Base-by-base conservation (phyloP, 2,797 vertebrate species). In the Leuciscus waleckii region DNA sequence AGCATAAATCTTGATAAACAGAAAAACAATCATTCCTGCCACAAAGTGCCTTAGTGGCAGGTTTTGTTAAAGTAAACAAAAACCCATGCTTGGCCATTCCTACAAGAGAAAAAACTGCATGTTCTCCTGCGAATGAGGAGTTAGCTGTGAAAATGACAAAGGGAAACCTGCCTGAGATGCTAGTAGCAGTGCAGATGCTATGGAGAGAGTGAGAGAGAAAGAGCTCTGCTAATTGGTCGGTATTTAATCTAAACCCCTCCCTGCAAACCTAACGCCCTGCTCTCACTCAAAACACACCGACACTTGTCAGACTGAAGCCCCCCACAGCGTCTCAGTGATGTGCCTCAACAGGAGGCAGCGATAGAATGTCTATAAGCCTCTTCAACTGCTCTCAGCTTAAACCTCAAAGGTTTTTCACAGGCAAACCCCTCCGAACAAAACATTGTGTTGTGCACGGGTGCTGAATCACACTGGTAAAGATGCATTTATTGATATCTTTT, bases 81-180 rank as follows among this genome's bases (percentile, higher is more conserved):
- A 46, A 65, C 21, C 63, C 68, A 54, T 39, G 63, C 41, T 17
- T 37, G n/a, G 10, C 46, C 19, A 63, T 74, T 68, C 3, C 68
- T 41, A 35, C 41, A 54, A 67, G 14, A 69, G 39, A 63, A 81
- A 79, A 67, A 77, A 54, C 37, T 69, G 39, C 39, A 56, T 54
- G 35, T 70, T 17, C 49, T 83, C 69, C 82, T 74, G 43, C 67
- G 65, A 87, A 9, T 85, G 65, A 81, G 82, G 35, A 75, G 85
- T 75, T 79, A 81, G 19, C 46, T 86, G 58, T 68, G 56, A 84
- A 65, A 39, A 69, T 23, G 70, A 83, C 81, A 85, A 90, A 88
- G 83, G 76, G 79, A 73, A 88, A 90, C 86, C 79, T 86, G 83
- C 89, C 89, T 71, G 80, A 80, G 32, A 74, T 86, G 86, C 87